Evolutionary conservation across 2,113 vertebrate species (phyloP), one percentile per base, ranked within the genome.

Genomic region (Rhinolophus ferrumequinum): DNA sequence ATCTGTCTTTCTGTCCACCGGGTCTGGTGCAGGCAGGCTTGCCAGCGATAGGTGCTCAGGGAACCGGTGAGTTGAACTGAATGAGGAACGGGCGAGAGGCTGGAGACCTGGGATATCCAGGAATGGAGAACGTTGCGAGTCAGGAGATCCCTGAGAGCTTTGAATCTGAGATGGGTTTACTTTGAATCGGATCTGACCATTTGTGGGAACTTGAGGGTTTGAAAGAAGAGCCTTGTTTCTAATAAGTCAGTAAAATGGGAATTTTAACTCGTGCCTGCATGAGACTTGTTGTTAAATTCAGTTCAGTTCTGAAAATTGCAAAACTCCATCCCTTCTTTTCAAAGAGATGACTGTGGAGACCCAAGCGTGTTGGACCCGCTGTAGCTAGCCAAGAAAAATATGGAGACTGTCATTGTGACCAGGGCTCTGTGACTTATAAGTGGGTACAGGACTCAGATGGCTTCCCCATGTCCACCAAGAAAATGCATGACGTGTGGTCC

Each of bases 1-100:
- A 24, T 3, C 18, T 13, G 8, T 30, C 13, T 18, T 60, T 64
- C 41, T 11, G 0, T 28, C 54, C 28, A 0, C 6, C 2, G 87
- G 44, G 7, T 19, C 70, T 41, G 47, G 35, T 21, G 6, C 64
- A 33, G 60, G 26, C 58, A n/a, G 75, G 15, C 70, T 44, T 72
- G 13, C 67, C 22, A 4, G 35, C 2, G 11, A 16, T 26, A 35
- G 44, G 64, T 60, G 58, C 64, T 75, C n/a, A 33, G 67, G 15
- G 67, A 12, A 28, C 4, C 0, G 33, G 16, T 4, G 1, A 47
- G 8, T 22, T 81, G n/a, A 44, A 13, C 38, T 44, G 35, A 69
- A 24, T 54, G 44, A n/a, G 72, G 60, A 56, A 52, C 26, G 75
- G 41, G 52, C 12, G 2, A 47, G 62, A 82, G 54, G 6, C 38